These are phyloP conservation scores for Eira barbara DNA, from an alignment of 2,113 vertebrate species.

Conservation along the genomic window DNA sequence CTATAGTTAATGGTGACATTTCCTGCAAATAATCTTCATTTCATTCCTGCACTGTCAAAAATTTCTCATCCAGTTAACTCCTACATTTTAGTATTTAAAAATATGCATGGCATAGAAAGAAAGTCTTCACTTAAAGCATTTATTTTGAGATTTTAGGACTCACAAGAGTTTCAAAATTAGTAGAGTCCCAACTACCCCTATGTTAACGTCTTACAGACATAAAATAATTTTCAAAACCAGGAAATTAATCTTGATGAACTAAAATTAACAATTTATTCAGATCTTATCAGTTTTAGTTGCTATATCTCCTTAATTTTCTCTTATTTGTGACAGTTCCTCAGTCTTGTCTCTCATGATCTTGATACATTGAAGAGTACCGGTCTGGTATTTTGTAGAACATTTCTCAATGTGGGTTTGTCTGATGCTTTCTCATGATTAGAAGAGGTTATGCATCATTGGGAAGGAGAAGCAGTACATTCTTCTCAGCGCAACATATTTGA, in stretches of 20 bases:
- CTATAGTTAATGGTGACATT: neutral
- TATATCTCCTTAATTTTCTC: neutral
- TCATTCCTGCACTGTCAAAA: neutral
- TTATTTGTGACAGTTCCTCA: neutral
- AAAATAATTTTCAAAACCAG: slow-evolving; percentile 2
- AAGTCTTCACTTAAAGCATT: neutral
- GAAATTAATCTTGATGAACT: neutral
- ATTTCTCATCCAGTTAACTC: neutral
- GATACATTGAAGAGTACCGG: neutral
- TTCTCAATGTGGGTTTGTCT: neutral
- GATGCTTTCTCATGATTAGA: neutral
- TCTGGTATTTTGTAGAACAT: neutral
- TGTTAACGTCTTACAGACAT: neutral
- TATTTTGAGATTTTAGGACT: slow-evolving; percentile 21
- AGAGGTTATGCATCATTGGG: neutral
- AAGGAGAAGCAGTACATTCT: neutral
- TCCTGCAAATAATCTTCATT: neutral
- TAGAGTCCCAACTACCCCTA: neutral
- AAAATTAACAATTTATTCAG: neutral
- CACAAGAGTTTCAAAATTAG: neutral
- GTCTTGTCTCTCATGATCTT: neutral
- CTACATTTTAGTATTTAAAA: slow-evolving; percentile 35
- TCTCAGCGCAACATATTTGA: neutral
- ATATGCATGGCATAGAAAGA: neutral
- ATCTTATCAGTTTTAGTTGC: neutral